Percentiles rank a stretch among this genome's conserved stretches.
Conservation (phyloP, 2,888 invertebrate species). For the Acleris holmiana region DNA sequence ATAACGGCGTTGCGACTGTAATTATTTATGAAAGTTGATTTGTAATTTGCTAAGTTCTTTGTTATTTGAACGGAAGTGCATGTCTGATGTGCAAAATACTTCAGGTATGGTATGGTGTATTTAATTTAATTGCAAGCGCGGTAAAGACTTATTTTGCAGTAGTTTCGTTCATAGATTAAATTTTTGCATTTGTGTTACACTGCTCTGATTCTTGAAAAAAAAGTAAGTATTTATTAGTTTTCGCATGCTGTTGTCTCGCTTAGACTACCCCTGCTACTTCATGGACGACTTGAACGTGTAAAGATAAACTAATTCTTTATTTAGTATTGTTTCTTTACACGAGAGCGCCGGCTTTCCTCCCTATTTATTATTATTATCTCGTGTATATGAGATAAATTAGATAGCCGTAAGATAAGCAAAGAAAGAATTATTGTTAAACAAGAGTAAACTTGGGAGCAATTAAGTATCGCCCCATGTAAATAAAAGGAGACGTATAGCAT, state of each 20-base stretch:
- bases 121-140: too few relatives aligned
- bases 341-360: constrained; percentile 71
- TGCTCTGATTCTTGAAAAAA: too few relatives aligned
- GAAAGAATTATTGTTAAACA: constrained; percentile 40
- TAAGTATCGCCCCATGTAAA: constrained; percentile 63
- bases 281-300: constrained; percentile 54
- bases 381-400: constrained; percentile 70
- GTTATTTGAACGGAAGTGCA: constrained; percentile 12
- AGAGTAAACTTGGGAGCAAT: constrained; percentile 68
- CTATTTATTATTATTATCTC: constrained; percentile 76
- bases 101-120: too few relatives aligned
- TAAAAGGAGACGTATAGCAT: constrained; percentile 47
- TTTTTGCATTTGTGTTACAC: too few relatives aligned
- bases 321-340: constrained; percentile 70
- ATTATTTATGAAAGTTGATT: constrained; percentile 35
- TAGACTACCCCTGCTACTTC: too few relatives aligned
- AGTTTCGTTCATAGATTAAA: too few relatives aligned
- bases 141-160: too few relatives aligned
- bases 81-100: not conserved
- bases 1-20: constrained; percentile 39
- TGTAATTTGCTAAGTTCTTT: constrained; percentile 23
- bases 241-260: too few relatives aligned
- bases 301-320: constrained; percentile 64
- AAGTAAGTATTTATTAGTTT: too few relatives aligned
- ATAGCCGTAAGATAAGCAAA: constrained; percentile 71